Conservation (phyloP, 64 coral and sea anemone species). For the Catalaphyllia jardinei region DNA sequence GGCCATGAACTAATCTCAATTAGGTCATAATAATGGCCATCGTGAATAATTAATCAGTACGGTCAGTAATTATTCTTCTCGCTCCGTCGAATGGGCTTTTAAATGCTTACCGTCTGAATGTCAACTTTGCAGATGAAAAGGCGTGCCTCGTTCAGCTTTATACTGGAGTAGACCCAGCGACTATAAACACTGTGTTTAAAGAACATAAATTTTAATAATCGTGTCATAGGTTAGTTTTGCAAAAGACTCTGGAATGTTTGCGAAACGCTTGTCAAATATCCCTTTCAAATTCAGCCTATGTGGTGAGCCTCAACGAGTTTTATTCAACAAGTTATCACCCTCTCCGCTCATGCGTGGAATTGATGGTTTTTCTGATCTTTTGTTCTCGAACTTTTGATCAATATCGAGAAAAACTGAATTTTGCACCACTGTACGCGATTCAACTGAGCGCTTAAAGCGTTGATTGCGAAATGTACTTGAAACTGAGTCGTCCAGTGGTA, state of each 20-base stretch:
- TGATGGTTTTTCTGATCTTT: conserved; percentile 1
- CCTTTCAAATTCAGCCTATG: background rate
- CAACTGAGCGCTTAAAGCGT: background rate
- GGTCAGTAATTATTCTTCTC: background rate
- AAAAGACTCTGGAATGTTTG: background rate
- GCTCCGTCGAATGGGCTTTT: conserved; percentile 22
- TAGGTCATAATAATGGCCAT: conserved; percentile 35
- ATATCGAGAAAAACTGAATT: conserved; percentile 3
- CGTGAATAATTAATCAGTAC: conserved; percentile 35
- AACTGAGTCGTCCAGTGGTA: background rate
- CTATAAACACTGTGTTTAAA: background rate
- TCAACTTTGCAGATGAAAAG: background rate
- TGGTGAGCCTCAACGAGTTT: background rate
- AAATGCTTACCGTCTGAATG: background rate
- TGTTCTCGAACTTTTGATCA: background rate
- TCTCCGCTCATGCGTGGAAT: conserved; percentile 26
- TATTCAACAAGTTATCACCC: conserved; percentile 37
- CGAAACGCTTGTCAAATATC: background rate
- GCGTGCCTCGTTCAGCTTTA: background rate
- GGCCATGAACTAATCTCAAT: conserved; percentile 41
- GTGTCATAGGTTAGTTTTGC: background rate
- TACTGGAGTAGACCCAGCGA: background rate
- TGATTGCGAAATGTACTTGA: background rate
- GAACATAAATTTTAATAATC: background rate
- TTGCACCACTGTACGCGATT: background rate